Percentiles rank a stretch among this genome's conserved stretches.
phyloP scores from a whole-genome alignment of 2,113 vertebrate genomes.

The Colaptes auratus region DNA sequence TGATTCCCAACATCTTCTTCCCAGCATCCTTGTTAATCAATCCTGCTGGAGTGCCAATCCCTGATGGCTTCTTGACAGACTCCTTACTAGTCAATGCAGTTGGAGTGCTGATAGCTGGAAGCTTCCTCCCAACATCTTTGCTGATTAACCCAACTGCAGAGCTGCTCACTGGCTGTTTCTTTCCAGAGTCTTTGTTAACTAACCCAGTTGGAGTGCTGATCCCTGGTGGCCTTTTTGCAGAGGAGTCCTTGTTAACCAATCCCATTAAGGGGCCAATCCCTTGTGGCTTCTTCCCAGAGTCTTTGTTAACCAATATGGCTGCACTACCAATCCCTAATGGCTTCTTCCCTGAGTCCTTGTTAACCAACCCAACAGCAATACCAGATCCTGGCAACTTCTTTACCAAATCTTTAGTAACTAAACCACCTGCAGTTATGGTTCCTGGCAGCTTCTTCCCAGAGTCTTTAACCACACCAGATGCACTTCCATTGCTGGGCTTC shows the following conservation, averaged over 20 bases:
- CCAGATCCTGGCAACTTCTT: constrained; percentile 73
- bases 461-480: constrained; percentile 73
- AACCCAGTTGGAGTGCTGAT: constrained; percentile 63
- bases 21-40: constrained; percentile 77
- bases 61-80: constrained; percentile 67
- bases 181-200: constrained; percentile 73
- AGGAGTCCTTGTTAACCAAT: constrained; percentile 76
- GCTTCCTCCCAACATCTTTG: constrained; percentile 77
- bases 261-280: constrained; percentile 70
- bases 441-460: constrained; percentile 72
- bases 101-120: constrained; percentile 51
- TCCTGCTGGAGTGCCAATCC: constrained; percentile 61
- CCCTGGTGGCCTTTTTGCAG: constrained; percentile 70
- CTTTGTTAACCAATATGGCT: constrained; percentile 76
- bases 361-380: constrained; percentile 70
- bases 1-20: constrained; percentile 71
- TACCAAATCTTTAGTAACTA: constrained; percentile 74
- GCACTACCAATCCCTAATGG: constrained; percentile 68
- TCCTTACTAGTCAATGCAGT: constrained; percentile 73
- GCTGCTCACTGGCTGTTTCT: constrained; percentile 72
- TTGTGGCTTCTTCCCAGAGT: constrained; percentile 73
- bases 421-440: constrained; percentile 47
- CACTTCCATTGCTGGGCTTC: constrained; percentile 68
- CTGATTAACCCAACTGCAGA: constrained; percentile 68
- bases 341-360: constrained; percentile 82